Evolutionary conservation across 2,888 invertebrate genomes (phyloP).

Genomic region (Tridacna gigas): DNA sequence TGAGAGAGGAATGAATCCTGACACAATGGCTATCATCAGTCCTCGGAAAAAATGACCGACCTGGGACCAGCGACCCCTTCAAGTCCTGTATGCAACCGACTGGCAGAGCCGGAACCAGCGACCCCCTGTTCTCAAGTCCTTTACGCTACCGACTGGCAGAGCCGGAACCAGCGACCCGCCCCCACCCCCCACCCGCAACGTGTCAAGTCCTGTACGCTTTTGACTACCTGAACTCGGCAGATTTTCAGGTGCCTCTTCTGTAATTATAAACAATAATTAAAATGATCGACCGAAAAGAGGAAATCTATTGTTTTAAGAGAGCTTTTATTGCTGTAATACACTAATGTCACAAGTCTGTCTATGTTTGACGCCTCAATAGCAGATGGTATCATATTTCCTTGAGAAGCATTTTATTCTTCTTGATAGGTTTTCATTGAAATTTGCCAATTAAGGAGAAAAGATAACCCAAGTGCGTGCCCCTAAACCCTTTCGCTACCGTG

Average conservation of each 20-base stretch:
- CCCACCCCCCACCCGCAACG: too few relatives aligned
- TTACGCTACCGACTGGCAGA: too few relatives aligned
- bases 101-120: too few relatives aligned
- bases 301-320: constrained; percentile 17
- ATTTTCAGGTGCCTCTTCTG: background rate
- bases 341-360: constrained; percentile 17
- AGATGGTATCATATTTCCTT: background rate
- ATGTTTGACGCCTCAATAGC: constrained; percentile 19
- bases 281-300: constrained; percentile 22
- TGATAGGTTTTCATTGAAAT: constrained; percentile 12
- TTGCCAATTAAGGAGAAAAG: constrained; percentile 22
- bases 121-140: too few relatives aligned
- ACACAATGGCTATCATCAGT: too few relatives aligned
- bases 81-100: too few relatives aligned
- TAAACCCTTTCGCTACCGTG: background rate
- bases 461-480: constrained; percentile 21
- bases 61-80: too few relatives aligned
- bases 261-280: constrained; percentile 29
- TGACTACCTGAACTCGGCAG: background rate
- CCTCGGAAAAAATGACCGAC: too few relatives aligned
- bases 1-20: too few relatives aligned
- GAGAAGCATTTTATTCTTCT: constrained; percentile 10
- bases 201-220: background rate
- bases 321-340: constrained; percentile 25
- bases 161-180: too few relatives aligned